Base-by-base conservation (phyloP, 2,113 vertebrate species). In the Struthio camelus region DNA sequence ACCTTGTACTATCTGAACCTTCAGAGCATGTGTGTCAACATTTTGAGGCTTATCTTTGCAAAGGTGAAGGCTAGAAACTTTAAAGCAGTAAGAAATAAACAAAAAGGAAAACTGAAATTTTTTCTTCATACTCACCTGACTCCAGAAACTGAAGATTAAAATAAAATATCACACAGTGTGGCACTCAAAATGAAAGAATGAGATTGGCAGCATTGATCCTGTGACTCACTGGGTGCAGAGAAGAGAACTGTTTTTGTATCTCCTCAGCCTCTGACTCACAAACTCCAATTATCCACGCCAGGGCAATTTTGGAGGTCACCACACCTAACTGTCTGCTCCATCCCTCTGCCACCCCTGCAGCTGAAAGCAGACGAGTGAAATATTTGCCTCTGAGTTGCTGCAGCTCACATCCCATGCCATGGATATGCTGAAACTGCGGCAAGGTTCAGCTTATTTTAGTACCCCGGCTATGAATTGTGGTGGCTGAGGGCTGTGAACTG, bases 181-280 rank as follows among this genome's bases (percentile, higher is more conserved):
- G 56, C 70, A 66, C 30, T 50, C 40, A n/a, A 67, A 71, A 42
- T 51, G 32, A 62, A 80, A 56, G 51, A 69, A 40, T 34, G 51
- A 53, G 61, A 61, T 24, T 89, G 87, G 79, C 1, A 2, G 77
- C 85, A 59, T 6, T 48, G 81, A 44, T 92, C 44, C 67, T 54
- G 73, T 96, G 94, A 95, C 59, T 93, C 95, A 91, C 28, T 67
- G 81, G 61, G 80, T 85, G 66, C 2, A 4, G 78, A 92, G 77
- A 92, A 86, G 72, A 88, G 75, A 89, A 59, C 38, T 71, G 40
- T 59, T 95, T 95, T 91, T 95, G 76, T 95, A 10, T 54, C 76
- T 62, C 46, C 44, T 38, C 67, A 91, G 54, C 40, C 79, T 91
- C 94, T 95, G 95, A 95, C 58, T 96, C 94, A 96, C 54, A 87